Base-by-base conservation (phyloP, 2,888 invertebrate genomes). In the Pachymerium ferrugineum region DNA sequence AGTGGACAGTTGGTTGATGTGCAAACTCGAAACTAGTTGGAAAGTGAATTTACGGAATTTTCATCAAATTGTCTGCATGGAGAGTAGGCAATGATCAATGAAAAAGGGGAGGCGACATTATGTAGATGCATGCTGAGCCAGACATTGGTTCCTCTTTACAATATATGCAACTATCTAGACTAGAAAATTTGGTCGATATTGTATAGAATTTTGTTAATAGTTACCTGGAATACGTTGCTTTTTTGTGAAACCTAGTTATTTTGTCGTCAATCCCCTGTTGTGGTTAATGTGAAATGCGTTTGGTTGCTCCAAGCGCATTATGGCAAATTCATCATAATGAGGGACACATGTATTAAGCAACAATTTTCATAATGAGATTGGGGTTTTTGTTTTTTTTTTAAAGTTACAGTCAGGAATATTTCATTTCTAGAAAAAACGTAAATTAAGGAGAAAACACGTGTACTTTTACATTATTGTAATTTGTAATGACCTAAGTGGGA, bases 291-390 rank as follows among this genome's bases (percentile, higher is more conserved):
- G 16, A 54, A 54, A 54, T 10, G 47, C 16, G 47, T 10, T 54
- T 54, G 47, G 47, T 22, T 54, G 42, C 42, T 5, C 42, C 14
- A 4, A 42, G n/a, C 16, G 47, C 19, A 54, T 54, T 54, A 54
- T 54, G n/a, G 16, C 4, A 16, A 54, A 54, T 54, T 54, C 47
- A 54, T 54, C 47, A 54, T 54, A 54, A 54, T 54, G 47, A 54
- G 47, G 47, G 16, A 16, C 47, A 22, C 47, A 54, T 54, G 47
- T 22, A 54, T 54, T 54, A 54, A 54, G 47, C 47, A 54, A 54
- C 47, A 54, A 54, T 54, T 54, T 54, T 54, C 47, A 54, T 54
- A 54, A 54, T 54, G 47, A 54, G 47, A 54, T 54, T 54, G 47
- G 3, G 22, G 4, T 54, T 54, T 54, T 10, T 54, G 22, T 54